Evolutionary conservation across 2,888 invertebrate species (phyloP).

Genomic region (Drosophila setosimentum): DNA sequence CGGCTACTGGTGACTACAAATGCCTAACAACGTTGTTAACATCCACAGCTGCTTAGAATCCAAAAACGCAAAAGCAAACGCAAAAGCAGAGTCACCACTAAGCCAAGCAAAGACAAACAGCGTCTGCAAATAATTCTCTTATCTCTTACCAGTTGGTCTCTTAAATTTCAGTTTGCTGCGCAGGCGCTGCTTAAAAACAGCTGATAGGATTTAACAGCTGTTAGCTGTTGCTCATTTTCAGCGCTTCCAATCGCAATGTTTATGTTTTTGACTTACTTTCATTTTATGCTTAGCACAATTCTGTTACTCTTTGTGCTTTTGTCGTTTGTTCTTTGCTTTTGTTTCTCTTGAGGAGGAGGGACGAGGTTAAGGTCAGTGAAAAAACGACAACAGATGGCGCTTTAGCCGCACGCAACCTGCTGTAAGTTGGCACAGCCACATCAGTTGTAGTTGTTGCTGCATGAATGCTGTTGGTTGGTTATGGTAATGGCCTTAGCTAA

Average conservation of each 20-base stretch:
- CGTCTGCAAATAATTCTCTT: slow-evolving; percentile 50
- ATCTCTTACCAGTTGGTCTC: slow-evolving; percentile 28
- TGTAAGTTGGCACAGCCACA: slow-evolving; percentile 1
- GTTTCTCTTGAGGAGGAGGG: slow-evolving; percentile 1
- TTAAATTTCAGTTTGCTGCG: slow-evolving; percentile 51
- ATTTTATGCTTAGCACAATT: slow-evolving; percentile 20
- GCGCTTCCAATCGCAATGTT: slow-evolving; percentile 40
- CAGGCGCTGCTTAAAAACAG: slow-evolving; percentile 60
- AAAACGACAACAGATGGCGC: slow-evolving; percentile 70
- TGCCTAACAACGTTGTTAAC: slow-evolving; percentile 39
- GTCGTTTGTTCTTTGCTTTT: slow-evolving; percentile 9
- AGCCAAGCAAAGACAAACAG: slow-evolving; percentile 42
- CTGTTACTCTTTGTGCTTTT: slow-evolving; percentile 10
- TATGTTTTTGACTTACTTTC: slow-evolving; percentile 46
- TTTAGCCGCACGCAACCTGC: slow-evolving; percentile 5
- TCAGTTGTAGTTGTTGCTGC: slow-evolving; percentile 21
- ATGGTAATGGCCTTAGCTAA: slow-evolving; percentile 66
- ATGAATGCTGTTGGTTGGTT: slow-evolving; percentile 43
- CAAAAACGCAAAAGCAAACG: slow-evolving; percentile 26
- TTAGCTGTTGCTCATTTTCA: slow-evolving; percentile 55
- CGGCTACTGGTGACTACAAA: slow-evolving; percentile 41
- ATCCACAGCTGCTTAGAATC: slow-evolving; percentile 51
- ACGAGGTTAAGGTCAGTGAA: slow-evolving; percentile 72
- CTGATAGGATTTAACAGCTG: slow-evolving; percentile 53
- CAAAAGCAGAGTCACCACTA: slow-evolving; percentile 31